These are phyloP conservation scores for Natrix natrix DNA, from an alignment of 2,797 vertebrate genomes.

Conservation along the genomic window DNA sequence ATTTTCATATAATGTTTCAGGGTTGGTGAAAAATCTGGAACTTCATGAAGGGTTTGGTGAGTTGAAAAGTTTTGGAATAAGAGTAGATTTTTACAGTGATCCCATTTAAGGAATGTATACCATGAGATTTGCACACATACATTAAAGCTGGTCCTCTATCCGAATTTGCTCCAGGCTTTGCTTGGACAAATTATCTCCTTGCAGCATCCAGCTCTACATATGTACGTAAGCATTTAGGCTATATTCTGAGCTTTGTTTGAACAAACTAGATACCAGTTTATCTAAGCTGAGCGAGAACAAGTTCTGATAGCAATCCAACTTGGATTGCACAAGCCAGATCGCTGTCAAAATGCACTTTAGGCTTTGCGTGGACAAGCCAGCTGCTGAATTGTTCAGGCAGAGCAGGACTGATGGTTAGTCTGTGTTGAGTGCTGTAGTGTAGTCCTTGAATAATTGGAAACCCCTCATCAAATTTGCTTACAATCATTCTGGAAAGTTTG, in stretches of 20 bases:
- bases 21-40: background rate
- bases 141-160: background rate
- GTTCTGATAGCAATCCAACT: background rate
- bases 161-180: background rate
- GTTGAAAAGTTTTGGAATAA: background rate
- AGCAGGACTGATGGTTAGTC: background rate
- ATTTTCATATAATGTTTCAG: background rate
- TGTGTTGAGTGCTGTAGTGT: background rate
- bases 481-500: background rate
- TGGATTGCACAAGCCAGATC: background rate
- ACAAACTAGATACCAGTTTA: background rate
- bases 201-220: background rate
- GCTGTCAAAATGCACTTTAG: background rate
- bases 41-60: background rate
- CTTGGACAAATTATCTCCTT: background rate
- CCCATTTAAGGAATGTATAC: background rate
- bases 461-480: background rate
- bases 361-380: background rate
- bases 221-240: background rate
- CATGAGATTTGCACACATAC: background rate
- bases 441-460: background rate
- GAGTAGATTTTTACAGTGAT: background rate
- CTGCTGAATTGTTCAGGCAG: background rate
- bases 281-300: background rate
- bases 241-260: background rate